phyloP scores from a whole-genome alignment of 2,113 vertebrate species.

The Semicossyphus pulcher region DNA sequence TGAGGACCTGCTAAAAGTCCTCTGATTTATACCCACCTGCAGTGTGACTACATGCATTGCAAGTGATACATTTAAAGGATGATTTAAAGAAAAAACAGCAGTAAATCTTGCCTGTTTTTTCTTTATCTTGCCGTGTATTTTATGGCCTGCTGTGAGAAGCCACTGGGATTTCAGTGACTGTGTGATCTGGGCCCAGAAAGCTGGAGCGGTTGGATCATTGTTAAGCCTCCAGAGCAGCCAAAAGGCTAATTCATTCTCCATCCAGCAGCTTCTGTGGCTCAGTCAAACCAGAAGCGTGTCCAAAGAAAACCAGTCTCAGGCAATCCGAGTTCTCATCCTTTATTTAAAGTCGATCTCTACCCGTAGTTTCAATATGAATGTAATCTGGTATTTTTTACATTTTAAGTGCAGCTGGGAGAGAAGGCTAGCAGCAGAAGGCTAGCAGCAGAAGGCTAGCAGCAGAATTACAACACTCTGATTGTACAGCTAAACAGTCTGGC shows the following conservation, averaged over 20 bases:
- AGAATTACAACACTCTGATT: slow-evolving; percentile 31
- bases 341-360: slow-evolving; percentile 17
- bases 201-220: slow-evolving; percentile 42
- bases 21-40: too few relatives aligned
- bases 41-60: too few relatives aligned
- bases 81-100: too few relatives aligned
- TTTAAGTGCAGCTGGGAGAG: slow-evolving; percentile 54
- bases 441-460: not conserved
- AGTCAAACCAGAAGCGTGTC: too few relatives aligned
- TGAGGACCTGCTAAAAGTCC: too few relatives aligned
- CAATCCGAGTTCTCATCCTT: slow-evolving; percentile 20
- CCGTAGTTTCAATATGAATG: too few relatives aligned
- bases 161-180: slow-evolving; percentile 22
- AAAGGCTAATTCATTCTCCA: slow-evolving; percentile 36
- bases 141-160: slow-evolving; percentile 35
- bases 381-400: slow-evolving; percentile 35
- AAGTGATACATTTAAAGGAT: too few relatives aligned
- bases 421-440: not conserved
- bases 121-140: slow-evolving; percentile 26
- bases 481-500: slow-evolving; percentile 20
- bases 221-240: slow-evolving; percentile 22
- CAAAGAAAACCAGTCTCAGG: too few relatives aligned
- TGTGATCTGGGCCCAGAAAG: slow-evolving; percentile 48
- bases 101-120: too few relatives aligned
- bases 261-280: slow-evolving; percentile 18